These are phyloP conservation scores for Cremastobaeus sp. DNA, from an alignment of 2,888 invertebrate species.

Conservation along the genomic window DNA sequence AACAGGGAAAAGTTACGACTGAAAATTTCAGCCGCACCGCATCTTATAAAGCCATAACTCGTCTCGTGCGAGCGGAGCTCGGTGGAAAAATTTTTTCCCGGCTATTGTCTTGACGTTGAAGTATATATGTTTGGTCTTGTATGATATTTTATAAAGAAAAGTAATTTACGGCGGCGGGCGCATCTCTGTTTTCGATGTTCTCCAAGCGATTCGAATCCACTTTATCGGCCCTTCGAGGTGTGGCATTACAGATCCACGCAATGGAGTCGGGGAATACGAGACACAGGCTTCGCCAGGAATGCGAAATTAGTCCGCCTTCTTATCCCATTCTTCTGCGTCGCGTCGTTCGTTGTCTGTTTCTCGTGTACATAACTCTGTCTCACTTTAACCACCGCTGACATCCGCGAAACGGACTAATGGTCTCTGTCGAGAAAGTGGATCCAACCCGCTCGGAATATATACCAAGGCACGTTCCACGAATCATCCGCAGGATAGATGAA, in stretches of 20 bases:
- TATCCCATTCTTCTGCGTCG: conserved; percentile 31
- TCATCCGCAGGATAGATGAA: conserved; percentile 41
- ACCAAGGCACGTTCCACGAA: conserved; percentile 50
- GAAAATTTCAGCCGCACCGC: neutral
- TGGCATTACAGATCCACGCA: conserved; percentile 50
- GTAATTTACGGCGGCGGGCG: conserved; percentile 33
- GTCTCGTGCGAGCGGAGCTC: neutral
- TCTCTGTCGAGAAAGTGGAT: conserved; percentile 53
- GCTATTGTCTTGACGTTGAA: conserved; percentile 36
- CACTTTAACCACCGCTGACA: conserved; percentile 45
- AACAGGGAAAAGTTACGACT: neutral
- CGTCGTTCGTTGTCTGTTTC: conserved; percentile 27
- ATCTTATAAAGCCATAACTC: conserved; percentile 12
- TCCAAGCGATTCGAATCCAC: conserved; percentile 54
- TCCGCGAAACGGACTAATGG: conserved; percentile 58
- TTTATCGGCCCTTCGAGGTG: conserved; percentile 52
- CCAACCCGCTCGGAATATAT: conserved; percentile 49
- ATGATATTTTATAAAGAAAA: conserved; percentile 46
- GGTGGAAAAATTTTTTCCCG: conserved; percentile 14
- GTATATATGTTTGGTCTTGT: conserved; percentile 22
- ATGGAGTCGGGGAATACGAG: conserved; percentile 53
- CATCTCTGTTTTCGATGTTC: conserved; percentile 46
- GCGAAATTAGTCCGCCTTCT: conserved; percentile 56
- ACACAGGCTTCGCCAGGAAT: conserved; percentile 56
- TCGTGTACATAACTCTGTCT: conserved; percentile 46